These are phyloP conservation scores for Equus przewalskii DNA, from an alignment of 2,113 vertebrate species.

Conservation along the genomic window DNA sequence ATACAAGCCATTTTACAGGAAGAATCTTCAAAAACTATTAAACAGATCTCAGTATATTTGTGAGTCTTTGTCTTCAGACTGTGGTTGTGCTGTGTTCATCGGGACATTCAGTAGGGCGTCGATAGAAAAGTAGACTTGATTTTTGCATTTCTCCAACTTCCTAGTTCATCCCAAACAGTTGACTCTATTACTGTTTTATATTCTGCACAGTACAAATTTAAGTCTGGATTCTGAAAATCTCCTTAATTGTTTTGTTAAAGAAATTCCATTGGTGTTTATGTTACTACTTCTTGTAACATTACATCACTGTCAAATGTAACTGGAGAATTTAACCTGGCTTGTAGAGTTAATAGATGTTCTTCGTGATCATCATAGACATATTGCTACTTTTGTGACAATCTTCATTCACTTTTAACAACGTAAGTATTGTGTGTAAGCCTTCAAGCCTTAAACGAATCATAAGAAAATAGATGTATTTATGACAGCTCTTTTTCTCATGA, in stretches of 20 bases:
- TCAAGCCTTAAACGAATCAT: neutral
- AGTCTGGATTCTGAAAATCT: slow-evolving; percentile 77
- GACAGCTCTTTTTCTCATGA: slow-evolving; percentile 46
- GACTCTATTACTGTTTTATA: slow-evolving; percentile 26
- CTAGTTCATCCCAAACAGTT: neutral
- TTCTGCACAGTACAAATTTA: slow-evolving; percentile 52
- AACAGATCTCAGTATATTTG: slow-evolving; percentile 84
- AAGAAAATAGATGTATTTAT: slow-evolving; percentile 27
- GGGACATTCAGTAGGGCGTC: neutral
- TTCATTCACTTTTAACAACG: slow-evolving; percentile 51
- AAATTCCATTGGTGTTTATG: slow-evolving; percentile 78
- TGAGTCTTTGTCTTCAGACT: slow-evolving; percentile 75
- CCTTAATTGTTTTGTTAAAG: slow-evolving; percentile 59
- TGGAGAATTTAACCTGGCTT: slow-evolving; percentile 81
- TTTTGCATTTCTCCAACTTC: neutral
- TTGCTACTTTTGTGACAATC: neutral
- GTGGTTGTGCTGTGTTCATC: neutral
- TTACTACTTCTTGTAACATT: slow-evolving; percentile 79
- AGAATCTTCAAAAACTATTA: slow-evolving; percentile 80
- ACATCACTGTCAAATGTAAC: slow-evolving; percentile 83
- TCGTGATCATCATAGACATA: neutral
- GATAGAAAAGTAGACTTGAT: neutral
- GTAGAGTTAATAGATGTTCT: slow-evolving; percentile 80
- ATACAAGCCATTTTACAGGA: slow-evolving; percentile 91
- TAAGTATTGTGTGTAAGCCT: neutral